Base-by-base conservation (phyloP, 1,140 invertebrate species). In the Aphelenchoides avenae region DNA sequence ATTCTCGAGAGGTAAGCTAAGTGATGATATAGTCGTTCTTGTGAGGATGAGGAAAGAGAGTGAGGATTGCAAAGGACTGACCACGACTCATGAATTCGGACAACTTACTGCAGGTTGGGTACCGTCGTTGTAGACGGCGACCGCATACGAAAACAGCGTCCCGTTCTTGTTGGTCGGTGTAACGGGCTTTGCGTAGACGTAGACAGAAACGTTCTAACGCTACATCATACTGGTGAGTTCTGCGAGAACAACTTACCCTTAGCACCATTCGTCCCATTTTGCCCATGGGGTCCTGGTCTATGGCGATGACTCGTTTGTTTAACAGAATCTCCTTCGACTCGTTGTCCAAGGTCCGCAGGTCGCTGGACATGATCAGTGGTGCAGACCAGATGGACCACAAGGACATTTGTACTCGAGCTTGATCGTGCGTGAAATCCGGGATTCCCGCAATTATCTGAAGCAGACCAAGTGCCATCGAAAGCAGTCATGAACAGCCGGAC, bases 371-470 rank as follows among this genome's bases (percentile, higher is more conserved):
- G 29, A 97, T 83, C 6, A 98, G 81, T 2, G 94, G 94, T 3
- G 93, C 89, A 0, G 92, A 91, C 64, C 95, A 79, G 70, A 98
- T 91, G 3, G 90, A 88, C 94, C 94, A 98, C 57, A 98, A 83
- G 2, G 91, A 91, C 85, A 98, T 91, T 83, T 98, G 94, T 0
- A 89, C 88, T 81, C 91, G 89, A 66, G 89, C 86, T 79, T 97
- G 91, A 68, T 94, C 90, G 75, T 88, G 89, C 70, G 89, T 95
- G 20, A 98, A 79, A 1, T 91, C 93, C 77, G 90, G 92, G 79
- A 97, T 94, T 13, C 93, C 94, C 72, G 94, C 86, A 61, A 96
- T 89, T 62, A 96, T 80, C 88, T 89, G n/a, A n/a, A n/a, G n/a
- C n/a, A n/a, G n/a, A n/a, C n/a, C n/a, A n/a, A n/a, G n/a, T n/a